These are phyloP conservation scores for Drosophila setifemur DNA, from an alignment of 1,140 invertebrate genomes.

Conservation along the genomic window DNA sequence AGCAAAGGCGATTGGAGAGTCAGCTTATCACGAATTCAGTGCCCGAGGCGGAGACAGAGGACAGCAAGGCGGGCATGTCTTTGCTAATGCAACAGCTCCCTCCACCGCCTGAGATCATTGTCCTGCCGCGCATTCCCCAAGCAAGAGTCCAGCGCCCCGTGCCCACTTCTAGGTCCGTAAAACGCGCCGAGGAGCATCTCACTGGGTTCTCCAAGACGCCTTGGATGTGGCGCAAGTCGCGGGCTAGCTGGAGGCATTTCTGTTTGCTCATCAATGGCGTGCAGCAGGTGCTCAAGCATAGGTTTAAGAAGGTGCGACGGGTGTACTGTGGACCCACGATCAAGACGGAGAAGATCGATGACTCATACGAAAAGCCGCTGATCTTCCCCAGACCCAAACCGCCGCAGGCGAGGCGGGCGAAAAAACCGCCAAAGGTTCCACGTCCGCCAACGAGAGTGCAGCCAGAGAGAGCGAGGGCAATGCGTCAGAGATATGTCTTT, in stretches of 20 bases:
- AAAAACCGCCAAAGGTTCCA: constrained; percentile 34
- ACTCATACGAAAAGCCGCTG: constrained; percentile 28
- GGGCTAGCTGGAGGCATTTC: constrained; percentile 64
- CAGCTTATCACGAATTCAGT: neutral
- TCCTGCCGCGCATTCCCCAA: neutral
- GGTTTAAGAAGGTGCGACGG: constrained; percentile 49
- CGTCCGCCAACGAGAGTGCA: constrained; percentile 56
- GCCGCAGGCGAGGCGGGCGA: neutral
- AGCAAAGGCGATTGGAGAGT: constrained; percentile 40
- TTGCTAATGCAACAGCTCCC: constrained; percentile 47
- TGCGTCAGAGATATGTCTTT: constrained; percentile 58
- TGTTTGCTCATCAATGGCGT: constrained; percentile 36
- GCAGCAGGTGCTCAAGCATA: constrained; percentile 53
- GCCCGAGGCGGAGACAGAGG: constrained; percentile 1
- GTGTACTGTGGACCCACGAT: constrained; percentile 45
- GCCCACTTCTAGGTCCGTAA: too few species aligned
- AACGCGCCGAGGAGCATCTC: constrained; percentile 6
- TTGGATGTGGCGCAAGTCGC: constrained; percentile 31
- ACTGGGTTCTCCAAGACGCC: constrained; percentile 32
- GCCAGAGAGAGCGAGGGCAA: constrained; percentile 57
- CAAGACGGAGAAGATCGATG: constrained; percentile 47
- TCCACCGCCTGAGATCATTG: constrained; percentile 13
- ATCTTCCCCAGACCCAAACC: constrained; percentile 52
- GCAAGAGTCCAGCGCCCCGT: neutral
- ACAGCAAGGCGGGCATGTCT: constrained; percentile 43